These are phyloP conservation scores for Chaetogeoica ovagalla DNA, from an alignment of 2,888 invertebrate species.

Conservation along the genomic window DNA sequence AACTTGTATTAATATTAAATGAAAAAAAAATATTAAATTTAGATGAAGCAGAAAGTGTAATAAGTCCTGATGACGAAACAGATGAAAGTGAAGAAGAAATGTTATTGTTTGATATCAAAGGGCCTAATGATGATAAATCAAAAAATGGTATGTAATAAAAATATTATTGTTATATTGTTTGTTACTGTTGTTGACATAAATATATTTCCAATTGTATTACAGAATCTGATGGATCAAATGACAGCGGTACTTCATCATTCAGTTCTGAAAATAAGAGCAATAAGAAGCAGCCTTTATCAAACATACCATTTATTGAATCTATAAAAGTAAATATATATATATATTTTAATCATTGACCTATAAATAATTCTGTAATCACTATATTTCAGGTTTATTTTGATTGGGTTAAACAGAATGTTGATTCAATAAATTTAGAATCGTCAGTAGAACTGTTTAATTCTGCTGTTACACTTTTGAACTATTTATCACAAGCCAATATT, in stretches of 20 bases:
- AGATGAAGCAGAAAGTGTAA: constrained; percentile 62
- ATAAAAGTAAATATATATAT: constrained; percentile 9
- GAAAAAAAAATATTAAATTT: background rate
- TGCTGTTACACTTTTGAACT: constrained; percentile 35
- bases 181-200: background rate
- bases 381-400: constrained; percentile 30
- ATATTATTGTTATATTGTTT: too few species aligned
- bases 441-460: constrained; percentile 21
- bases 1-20: background rate
- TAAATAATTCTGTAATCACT: background rate
- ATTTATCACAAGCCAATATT: constrained; percentile 34
- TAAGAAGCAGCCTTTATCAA: constrained; percentile 14
- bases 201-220: background rate
- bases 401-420: constrained; percentile 33
- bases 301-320: constrained; percentile 30
- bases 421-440: constrained; percentile 20
- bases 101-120: constrained; percentile 55
- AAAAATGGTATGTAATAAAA: constrained; percentile 29
- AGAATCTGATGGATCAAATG: constrained; percentile 48
- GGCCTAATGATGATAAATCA: constrained; percentile 29
- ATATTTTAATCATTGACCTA: background rate
- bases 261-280: constrained; percentile 40
- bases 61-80: constrained; percentile 57
- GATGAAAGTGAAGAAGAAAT: constrained; percentile 58
- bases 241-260: constrained; percentile 48